Conservation (phyloP, 1,140 invertebrate genomes). For the Riptortus pedestris region DNA sequence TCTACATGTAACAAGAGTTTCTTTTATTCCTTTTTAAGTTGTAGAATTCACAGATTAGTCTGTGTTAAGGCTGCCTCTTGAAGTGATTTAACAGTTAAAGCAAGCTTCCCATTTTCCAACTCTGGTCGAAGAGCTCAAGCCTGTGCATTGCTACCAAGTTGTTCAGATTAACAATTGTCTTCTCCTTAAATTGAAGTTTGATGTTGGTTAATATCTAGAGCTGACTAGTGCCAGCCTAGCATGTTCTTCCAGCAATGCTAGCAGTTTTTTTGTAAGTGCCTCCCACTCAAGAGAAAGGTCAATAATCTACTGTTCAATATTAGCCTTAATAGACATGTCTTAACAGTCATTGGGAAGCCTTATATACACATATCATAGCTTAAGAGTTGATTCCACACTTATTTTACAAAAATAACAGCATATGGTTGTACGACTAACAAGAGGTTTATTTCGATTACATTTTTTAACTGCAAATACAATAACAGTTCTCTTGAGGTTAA, state of each 20-base stretch:
- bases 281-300: too few species aligned
- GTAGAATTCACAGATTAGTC: slow-evolving; percentile 65
- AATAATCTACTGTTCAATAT: too few species aligned
- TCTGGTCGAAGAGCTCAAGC: slow-evolving; percentile 72
- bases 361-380: too few species aligned
- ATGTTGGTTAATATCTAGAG: slow-evolving; percentile 48
- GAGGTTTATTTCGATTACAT: too few species aligned
- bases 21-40: slow-evolving; percentile 89
- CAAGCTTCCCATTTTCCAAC: slow-evolving; percentile 78
- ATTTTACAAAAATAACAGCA: too few species aligned
- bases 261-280: slow-evolving; percentile 71
- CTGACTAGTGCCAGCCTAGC: slow-evolving; percentile 68
- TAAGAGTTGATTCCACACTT: too few species aligned
- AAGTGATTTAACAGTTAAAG: slow-evolving; percentile 70
- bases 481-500: too few species aligned
- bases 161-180: slow-evolving; percentile 74
- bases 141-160: slow-evolving; percentile 79
- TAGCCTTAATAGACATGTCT: too few species aligned
- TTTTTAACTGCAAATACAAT: too few species aligned
- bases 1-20: slow-evolving; percentile 58
- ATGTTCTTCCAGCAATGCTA: slow-evolving; percentile 83
- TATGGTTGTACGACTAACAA: too few species aligned
- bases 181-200: slow-evolving; percentile 41
- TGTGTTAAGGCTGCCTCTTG: slow-evolving; percentile 70
- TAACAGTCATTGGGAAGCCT: too few species aligned